These are phyloP conservation scores for Euzetes globulus DNA, from an alignment of 2,888 invertebrate genomes.

Conservation along the genomic window DNA sequence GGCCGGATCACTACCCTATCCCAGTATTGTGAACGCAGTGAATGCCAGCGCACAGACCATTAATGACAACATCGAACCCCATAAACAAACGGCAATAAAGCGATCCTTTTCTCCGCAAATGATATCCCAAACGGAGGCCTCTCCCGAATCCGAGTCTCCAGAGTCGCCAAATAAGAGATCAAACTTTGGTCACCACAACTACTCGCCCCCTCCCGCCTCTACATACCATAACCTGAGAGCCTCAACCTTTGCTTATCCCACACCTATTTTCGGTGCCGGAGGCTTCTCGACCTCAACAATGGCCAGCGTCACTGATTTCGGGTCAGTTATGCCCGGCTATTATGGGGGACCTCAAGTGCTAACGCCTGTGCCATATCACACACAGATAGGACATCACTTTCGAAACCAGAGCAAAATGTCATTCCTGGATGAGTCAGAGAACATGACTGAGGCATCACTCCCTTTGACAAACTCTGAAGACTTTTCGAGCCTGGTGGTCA, in stretches of 20 bases:
- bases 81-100: slow-evolving; percentile 10
- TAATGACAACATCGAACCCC: neutral
- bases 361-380: slow-evolving; percentile 39
- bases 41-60: slow-evolving; percentile 10
- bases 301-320: slow-evolving; percentile 27
- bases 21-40: slow-evolving; percentile 36
- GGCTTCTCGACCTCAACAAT: slow-evolving; percentile 29
- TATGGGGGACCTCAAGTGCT: slow-evolving; percentile 39
- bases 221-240: slow-evolving; percentile 37
- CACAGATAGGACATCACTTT: slow-evolving; percentile 35
- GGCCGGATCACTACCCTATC: slow-evolving; percentile 39
- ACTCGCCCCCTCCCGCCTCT: slow-evolving; percentile 31
- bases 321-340: slow-evolving; percentile 37
- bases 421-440: slow-evolving; percentile 34
- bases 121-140: neutral
- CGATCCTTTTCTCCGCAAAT: neutral
- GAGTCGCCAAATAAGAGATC: slow-evolving; percentile 16
- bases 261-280: slow-evolving; percentile 26
- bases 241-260: slow-evolving; percentile 31
- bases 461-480: slow-evolving; percentile 40
- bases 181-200: slow-evolving; percentile 29
- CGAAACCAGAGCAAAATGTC: slow-evolving; percentile 34
- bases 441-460: slow-evolving; percentile 36
- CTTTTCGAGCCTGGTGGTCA: slow-evolving; percentile 38
- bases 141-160: slow-evolving; percentile 22